A percentile compares a stretch with the other conserved stretches of the same genome.
Conservation (phyloP, 2,113 vertebrate genomes). For the Monarcha castaneiventris region DNA sequence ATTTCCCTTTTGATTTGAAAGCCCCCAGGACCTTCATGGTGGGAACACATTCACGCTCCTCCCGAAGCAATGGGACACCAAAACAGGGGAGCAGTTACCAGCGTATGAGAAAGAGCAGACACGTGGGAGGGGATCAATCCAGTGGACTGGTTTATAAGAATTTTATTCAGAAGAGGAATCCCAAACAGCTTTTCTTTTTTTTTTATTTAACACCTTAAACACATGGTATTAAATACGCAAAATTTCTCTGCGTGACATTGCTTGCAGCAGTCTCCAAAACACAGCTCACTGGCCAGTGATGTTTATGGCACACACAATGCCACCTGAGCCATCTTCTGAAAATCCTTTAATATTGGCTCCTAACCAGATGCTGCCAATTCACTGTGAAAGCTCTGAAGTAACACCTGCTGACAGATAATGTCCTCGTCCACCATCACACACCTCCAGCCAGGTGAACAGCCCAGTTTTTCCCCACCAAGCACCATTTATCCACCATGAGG, state of each 20-base stretch:
- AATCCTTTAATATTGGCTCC: background rate
- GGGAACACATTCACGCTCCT: conserved; percentile 18
- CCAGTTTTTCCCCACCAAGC: background rate
- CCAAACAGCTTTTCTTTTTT: background rate
- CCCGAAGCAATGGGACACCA: background rate
- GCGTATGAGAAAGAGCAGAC: background rate
- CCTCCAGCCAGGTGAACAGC: background rate
- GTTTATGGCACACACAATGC: background rate
- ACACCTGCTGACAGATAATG: background rate
- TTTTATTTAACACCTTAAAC: background rate
- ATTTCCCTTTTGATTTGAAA: conserved; percentile 25
- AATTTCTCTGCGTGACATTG: background rate
- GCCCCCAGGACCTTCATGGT: background rate
- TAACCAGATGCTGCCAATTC: background rate
- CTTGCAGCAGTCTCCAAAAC: conserved; percentile 37
- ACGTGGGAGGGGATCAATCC: background rate
- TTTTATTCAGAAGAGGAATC: conserved; percentile 47
- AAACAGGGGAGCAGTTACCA: background rate
- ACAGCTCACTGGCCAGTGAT: background rate
- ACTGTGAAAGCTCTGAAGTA: background rate
- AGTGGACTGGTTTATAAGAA: conserved; percentile 20
- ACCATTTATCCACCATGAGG: background rate
- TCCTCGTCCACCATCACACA: background rate
- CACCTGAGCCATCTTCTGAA: conserved; percentile 7
- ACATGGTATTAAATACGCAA: background rate